A percentile compares a stretch with the other conserved stretches of the same genome.
phyloP scores from a whole-genome alignment of 2,888 invertebrate genomes.

The Drosophila paranaensis region DNA sequence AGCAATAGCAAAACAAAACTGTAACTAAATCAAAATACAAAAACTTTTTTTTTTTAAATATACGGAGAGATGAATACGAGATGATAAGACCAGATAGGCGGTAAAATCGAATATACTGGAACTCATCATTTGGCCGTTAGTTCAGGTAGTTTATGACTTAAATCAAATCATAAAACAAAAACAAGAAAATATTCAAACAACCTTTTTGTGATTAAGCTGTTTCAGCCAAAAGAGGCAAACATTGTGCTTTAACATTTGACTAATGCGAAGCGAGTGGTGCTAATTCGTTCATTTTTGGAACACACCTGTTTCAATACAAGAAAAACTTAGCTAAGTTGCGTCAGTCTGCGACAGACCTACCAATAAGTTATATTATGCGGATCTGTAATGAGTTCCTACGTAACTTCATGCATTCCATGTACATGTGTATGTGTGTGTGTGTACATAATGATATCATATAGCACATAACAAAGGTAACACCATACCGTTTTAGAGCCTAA shows the following conservation, averaged over 20 bases:
- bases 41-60: background rate
- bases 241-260: slow-evolving; percentile 21
- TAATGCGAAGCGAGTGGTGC: slow-evolving; percentile 14
- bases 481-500: slow-evolving; percentile 37
- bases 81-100: slow-evolving; percentile 11
- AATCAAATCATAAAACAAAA: background rate
- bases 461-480: slow-evolving; percentile 47
- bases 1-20: slow-evolving; percentile 36
- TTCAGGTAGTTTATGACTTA: slow-evolving; percentile 21
- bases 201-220: slow-evolving; percentile 8
- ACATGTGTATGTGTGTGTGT: slow-evolving; percentile 4
- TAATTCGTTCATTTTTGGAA: slow-evolving; percentile 22
- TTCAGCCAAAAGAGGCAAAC: background rate
- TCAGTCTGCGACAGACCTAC: slow-evolving; percentile 18
- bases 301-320: slow-evolving; percentile 37
- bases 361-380: slow-evolving; percentile 4
- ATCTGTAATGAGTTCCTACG: slow-evolving; percentile 28
- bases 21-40: slow-evolving; percentile 2
- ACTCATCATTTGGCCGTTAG: slow-evolving; percentile 2
- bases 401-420: slow-evolving; percentile 13
- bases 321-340: slow-evolving; percentile 16
- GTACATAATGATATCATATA: slow-evolving; percentile 40
- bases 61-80: background rate
- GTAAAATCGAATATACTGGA: slow-evolving; percentile 13
- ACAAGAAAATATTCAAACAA: slow-evolving; percentile 12